Evolutionary conservation across 2,113 vertebrate genomes (phyloP), one percentile per base, ranked within the genome.

Genomic region (Bubo bubo): DNA sequence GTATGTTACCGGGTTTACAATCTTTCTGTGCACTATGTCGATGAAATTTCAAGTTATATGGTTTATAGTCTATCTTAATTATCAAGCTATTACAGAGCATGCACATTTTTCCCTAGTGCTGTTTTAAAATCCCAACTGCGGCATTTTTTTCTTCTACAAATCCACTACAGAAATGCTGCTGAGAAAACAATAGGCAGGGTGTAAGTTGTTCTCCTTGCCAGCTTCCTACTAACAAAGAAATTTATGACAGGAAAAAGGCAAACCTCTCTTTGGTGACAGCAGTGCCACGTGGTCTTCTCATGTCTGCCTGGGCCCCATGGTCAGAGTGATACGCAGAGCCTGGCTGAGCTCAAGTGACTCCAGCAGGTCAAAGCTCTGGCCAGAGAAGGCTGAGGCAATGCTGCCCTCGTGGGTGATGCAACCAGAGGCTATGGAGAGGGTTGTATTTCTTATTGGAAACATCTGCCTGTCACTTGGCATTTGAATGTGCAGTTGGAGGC

Each of bases 301-400:
- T 41, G 50, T 39, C 67, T 74, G 53, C 76, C 86, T 84, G 72
- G 56, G 80, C 30, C 64, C 37, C n/a, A 4, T 35, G 3, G 0
- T 26, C 76, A 84, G 72, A 16, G 67, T 2, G 7, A 67, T 45
- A 23, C 1, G 1, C 71, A 84, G 60, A 77, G 86, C 72, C 60
- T 8, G 23, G 79, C 91, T 86, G 93, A 91, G 95, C 93, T 74
- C 47, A 19, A 81, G 73, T 58, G 93, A 71, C 96, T 86, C 32
- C 50, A 53, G 90, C 50, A 71, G 86, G 95, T 96, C 94, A 92
- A 37, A 64, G 77, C 84, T 79, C 64, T 22, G 83, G 86, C 88
- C 79, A 53, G 64, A 75, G 87, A 32, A 92, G 52, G 86, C 93
- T 96, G 96, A 96, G 96, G 88, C 95, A 95, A 90, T 86, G 88